Base-by-base conservation (phyloP, 1,140 invertebrate genomes). In the Nasonia vitripennis region DNA sequence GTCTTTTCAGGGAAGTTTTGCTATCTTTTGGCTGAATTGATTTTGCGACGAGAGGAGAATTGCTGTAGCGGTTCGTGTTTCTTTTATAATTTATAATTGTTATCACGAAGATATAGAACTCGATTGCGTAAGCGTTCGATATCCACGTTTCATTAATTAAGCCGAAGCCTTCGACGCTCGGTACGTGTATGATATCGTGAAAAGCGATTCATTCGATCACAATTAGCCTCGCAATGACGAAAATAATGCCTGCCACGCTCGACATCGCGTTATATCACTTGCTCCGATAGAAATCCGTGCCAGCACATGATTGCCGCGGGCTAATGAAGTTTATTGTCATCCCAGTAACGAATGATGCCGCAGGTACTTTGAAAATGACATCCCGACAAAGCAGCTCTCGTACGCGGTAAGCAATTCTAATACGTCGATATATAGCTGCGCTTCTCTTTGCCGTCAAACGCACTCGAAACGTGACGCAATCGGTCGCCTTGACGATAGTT, bases 391-490 rank as follows among this genome's bases (percentile, higher is more conserved):
- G 67, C 67, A 23, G 67, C 67, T 7, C 41, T 5, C 37, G n/a
- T 20, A 23, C 23, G 0, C 20, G 67, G 6, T 14, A 3, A 68
- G n/a, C 17, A 68, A 70, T 70, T 27, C 9, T 27, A 55, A 55
- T 17, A 17, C 11, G 23, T 27, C 27, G 27, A 27, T 70, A 14
- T 14, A 10, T 14, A 55, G 67, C 67, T 27, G 23, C 7, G n/a
- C 6, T 23, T 70, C 67, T 27, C 67, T 14, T 70, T 27, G 67
- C 23, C 34, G 73, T 74, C 73, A 20, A 74, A 41, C 73, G 73
- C 73, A 74, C 73, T 41, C 20, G 73, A 41, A 74, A 74, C 17
- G 34, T 78, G 75, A 78, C 75, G 75, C n/a, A 78, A 78, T 51
- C 12, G 45, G 17, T 78, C n/a, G 75, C 45, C 75, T 48, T 80